Evolutionary conservation across 2,888 invertebrate species (phyloP).

Genomic region (Pachycephus smyrnensis): DNA sequence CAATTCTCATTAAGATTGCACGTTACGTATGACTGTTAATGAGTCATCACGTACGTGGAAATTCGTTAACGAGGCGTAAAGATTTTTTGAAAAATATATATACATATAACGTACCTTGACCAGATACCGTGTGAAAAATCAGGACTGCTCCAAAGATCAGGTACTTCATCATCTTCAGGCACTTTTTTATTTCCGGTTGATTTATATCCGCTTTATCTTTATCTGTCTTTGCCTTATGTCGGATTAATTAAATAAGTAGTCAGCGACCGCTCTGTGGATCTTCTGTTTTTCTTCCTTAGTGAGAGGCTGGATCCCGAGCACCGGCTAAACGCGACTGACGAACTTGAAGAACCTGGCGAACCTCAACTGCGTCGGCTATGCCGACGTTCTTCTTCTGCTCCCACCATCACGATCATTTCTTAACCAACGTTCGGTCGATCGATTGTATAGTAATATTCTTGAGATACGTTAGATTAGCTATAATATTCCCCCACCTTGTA

Average conservation of each 20-base stretch:
- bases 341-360: slow-evolving; percentile 28
- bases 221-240: background rate
- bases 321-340: slow-evolving; percentile 43
- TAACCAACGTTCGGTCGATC: background rate
- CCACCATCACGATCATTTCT: slow-evolving; percentile 7
- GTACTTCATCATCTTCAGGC: background rate
- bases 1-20: no score
- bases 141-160: background rate
- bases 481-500: background rate
- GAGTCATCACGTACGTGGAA: slow-evolving; percentile 10
- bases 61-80: background rate
- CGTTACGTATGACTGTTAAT: slow-evolving; percentile 12
- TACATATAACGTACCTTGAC: background rate
- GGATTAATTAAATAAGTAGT: background rate
- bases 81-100: background rate
- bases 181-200: background rate
- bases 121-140: background rate
- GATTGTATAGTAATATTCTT: background rate
- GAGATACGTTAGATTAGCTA: background rate
- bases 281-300: background rate
- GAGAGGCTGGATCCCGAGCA: slow-evolving; percentile 34
- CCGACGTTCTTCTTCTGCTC: slow-evolving; percentile 26
- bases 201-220: background rate
- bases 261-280: background rate
- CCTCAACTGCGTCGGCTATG: slow-evolving; percentile 18